phyloP scores from a whole-genome alignment of 2,113 vertebrate genomes.

The Harpagus bidentatus region DNA sequence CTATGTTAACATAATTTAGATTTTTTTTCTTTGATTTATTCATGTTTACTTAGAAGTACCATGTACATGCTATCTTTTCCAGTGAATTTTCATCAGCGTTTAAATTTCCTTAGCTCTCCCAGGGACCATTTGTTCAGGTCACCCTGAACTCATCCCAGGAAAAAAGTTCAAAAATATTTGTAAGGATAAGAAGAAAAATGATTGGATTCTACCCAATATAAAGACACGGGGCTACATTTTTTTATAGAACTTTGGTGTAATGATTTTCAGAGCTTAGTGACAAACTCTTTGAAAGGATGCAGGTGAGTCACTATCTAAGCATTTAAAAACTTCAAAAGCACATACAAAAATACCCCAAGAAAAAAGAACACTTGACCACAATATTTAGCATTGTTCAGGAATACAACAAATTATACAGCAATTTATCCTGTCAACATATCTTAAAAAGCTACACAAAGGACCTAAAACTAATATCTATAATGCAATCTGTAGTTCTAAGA shows the following conservation, averaged over 20 bases:
- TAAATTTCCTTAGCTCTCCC: background rate
- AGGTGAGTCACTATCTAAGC: background rate
- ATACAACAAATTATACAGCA: conserved; percentile 25
- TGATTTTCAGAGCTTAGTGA: background rate
- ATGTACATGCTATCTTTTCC: background rate
- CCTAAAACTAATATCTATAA: conserved; percentile 27
- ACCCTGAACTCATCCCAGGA: background rate
- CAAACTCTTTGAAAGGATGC: background rate
- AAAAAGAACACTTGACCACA: background rate
- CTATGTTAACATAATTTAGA: background rate
- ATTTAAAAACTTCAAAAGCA: conserved; percentile 1
- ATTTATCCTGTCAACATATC: conserved; percentile 10
- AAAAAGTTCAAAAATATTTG: background rate
- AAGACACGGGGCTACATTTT: background rate
- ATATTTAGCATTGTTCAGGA: conserved; percentile 49
- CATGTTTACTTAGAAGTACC: background rate
- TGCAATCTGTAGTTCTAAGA: conserved; percentile 45
- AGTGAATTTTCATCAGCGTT: background rate
- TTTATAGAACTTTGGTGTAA: background rate
- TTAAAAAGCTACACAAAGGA: conserved; percentile 61
- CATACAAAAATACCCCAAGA: background rate
- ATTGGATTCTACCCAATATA: background rate
- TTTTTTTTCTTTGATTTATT: background rate
- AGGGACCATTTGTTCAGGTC: background rate
- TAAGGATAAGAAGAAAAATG: background rate